Base-by-base conservation (phyloP, 92 coral and sea anemone genomes). In the Isaurus tuberculatus region DNA sequence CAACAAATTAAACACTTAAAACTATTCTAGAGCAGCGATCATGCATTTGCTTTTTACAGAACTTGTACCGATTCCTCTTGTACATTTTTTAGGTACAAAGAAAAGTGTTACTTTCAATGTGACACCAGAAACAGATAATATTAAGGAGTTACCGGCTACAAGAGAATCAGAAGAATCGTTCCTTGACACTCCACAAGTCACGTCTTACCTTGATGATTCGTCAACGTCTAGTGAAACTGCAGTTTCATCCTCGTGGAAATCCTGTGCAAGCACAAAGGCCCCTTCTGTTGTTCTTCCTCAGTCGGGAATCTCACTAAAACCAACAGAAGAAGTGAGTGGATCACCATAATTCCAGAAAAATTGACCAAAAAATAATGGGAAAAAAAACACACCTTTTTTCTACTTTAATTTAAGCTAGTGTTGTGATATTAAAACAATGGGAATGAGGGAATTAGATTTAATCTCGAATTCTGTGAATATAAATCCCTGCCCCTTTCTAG, bases 301-400 rank as follows among this genome's bases (percentile, higher is more conserved):
- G 72, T 69, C 94, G 13, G 83, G 80, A 64, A 89, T 92, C 51
- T 86, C 91, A 20, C 66, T 94, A 64, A 85, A 90, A 11, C 99
- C 98, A 0, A 89, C 93, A 32, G 86, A 90, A 32, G 89, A 97
- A 95, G 99, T 93, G 17, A 72, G 80, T 49, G 44, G 5, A 40
- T 40, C 44, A 40, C 5, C 44, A 11, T 5, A 0, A 40, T 40
- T 40, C 2, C 2, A 40, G 44, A 40, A 5, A 40, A 1, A 1
- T 40, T 40, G 6, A 1, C 4, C 10, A 40, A n/a, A n/a, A n/a
- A n/a, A n/a, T n/a, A n/a, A n/a, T n/a, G n/a, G n/a, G n/a, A n/a
- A n/a, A n/a, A n/a, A n/a, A n/a, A n/a, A n/a, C n/a, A n/a, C n/a
- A n/a, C n/a, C n/a, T n/a, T n/a, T n/a, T n/a, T n/a, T n/a, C n/a